phyloP scores from a whole-genome alignment of 1,140 invertebrate species.

The Drosophila persimilis region DNA sequence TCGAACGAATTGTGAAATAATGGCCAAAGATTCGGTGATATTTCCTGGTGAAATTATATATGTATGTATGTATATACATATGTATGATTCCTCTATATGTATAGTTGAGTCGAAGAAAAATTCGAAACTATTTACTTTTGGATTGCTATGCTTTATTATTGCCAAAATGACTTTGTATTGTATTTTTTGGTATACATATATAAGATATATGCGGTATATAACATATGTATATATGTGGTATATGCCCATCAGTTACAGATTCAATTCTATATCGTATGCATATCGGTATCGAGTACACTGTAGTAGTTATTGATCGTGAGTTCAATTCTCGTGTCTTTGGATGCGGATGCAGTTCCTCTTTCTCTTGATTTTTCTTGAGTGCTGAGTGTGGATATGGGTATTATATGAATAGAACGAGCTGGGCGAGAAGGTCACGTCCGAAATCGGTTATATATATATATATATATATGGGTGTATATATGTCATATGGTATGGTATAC shows the following conservation, averaged over 20 bases:
- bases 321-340: constrained; percentile 52
- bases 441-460: constrained; percentile 33
- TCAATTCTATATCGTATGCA: constrained; percentile 66
- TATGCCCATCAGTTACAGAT: constrained; percentile 64
- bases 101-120: too few species aligned
- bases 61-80: too few species aligned
- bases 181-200: constrained; percentile 49
- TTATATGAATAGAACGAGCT: constrained; percentile 32
- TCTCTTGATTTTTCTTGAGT: not conserved
- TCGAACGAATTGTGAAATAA: too few species aligned
- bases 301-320: constrained; percentile 45
- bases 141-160: constrained; percentile 76
- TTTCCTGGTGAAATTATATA: constrained; percentile 1
- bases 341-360: constrained; percentile 56
- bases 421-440: constrained; percentile 25
- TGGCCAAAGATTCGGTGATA: too few species aligned
- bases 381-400: constrained; percentile 16
- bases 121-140: constrained; percentile 26
- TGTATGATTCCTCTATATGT: too few species aligned
- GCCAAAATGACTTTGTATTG: constrained; percentile 67
- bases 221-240: constrained; percentile 44
- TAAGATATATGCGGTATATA: constrained; percentile 48
- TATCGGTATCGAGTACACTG: constrained; percentile 15
- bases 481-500: constrained; percentile 1
- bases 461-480: not conserved